These are phyloP conservation scores for Macaria notata DNA, from an alignment of 2,888 invertebrate genomes.

Conservation along the genomic window DNA sequence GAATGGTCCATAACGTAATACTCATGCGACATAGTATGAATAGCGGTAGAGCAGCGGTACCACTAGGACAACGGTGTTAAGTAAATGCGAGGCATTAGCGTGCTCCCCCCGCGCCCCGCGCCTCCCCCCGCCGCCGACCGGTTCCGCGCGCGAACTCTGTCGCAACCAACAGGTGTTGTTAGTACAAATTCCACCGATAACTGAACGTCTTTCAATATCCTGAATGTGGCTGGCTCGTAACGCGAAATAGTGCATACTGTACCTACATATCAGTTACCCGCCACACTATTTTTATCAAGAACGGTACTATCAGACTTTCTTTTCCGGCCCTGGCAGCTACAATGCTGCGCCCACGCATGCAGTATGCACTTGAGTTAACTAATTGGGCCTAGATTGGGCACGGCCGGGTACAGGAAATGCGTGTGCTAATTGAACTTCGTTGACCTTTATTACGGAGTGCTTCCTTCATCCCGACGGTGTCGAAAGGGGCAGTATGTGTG, in stretches of 20 bases:
- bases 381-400: slow-evolving; percentile 1
- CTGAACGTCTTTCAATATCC: slow-evolving; percentile 42
- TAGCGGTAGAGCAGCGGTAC: slow-evolving; percentile 58
- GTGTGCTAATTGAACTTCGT: slow-evolving; percentile 19
- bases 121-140: slow-evolving; percentile 50
- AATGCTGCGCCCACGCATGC: slow-evolving; percentile 7
- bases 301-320: not conserved
- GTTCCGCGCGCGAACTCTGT: slow-evolving; percentile 64
- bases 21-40: slow-evolving; percentile 29
- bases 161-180: slow-evolving; percentile 73
- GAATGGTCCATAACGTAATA: slow-evolving; percentile 19
- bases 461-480: slow-evolving; percentile 29
- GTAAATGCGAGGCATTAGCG: slow-evolving; percentile 49
- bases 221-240: slow-evolving; percentile 18
- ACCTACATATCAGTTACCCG: too few relatives aligned
- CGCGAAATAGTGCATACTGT: too few relatives aligned
- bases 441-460: slow-evolving; percentile 15
- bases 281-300: not conserved
- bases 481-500: slow-evolving; percentile 57
- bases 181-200: slow-evolving; percentile 63
- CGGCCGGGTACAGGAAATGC: slow-evolving; percentile 12
- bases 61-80: slow-evolving; percentile 69
- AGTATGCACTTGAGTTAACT: not conserved
- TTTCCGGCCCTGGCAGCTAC: not conserved
- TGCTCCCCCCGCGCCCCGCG: slow-evolving; percentile 31